A percentile compares a stretch with the other conserved stretches of the same genome.
phyloP scores from a whole-genome alignment of 2,797 vertebrate genomes.

The Garrulus glandarius region DNA sequence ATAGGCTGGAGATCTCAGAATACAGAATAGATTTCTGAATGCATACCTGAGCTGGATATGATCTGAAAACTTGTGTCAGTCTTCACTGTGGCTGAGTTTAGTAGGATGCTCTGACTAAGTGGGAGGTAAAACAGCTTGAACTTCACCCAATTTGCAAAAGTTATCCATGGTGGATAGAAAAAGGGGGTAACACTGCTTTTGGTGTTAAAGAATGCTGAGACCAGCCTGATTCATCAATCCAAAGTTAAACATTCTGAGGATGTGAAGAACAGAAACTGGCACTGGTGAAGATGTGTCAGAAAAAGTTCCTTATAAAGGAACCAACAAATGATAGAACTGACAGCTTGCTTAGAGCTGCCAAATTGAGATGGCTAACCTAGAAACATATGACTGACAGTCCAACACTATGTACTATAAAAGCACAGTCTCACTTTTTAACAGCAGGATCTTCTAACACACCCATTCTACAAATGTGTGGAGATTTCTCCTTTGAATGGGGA shows the following conservation, averaged over 20 bases:
- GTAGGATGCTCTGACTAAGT: not conserved
- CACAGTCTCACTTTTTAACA: too few relatives aligned
- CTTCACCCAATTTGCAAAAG: not conserved
- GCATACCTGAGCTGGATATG: not conserved
- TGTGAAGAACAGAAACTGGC: not conserved
- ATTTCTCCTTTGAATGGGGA: not conserved
- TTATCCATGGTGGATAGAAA: not conserved
- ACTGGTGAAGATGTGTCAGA: not conserved
- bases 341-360: not conserved
- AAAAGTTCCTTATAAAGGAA: not conserved
- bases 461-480: fast-evolving
- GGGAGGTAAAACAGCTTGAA: not conserved
- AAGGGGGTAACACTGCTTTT: fast-evolving
- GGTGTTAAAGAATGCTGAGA: not conserved
- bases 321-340: not conserved
- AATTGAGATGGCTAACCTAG: not conserved
- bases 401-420: not conserved
- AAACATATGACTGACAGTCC: not conserved
- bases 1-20: not conserved
- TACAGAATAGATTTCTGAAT: not conserved
- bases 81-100: not conserved
- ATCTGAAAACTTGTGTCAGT: not conserved
- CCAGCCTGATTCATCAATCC: not conserved
- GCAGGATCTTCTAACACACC: too few relatives aligned
- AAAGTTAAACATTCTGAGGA: not conserved